Evolutionary conservation across 2,113 vertebrate species (phyloP), one percentile per base, ranked within the genome.

Genomic region (Lonchura striata): DNA sequence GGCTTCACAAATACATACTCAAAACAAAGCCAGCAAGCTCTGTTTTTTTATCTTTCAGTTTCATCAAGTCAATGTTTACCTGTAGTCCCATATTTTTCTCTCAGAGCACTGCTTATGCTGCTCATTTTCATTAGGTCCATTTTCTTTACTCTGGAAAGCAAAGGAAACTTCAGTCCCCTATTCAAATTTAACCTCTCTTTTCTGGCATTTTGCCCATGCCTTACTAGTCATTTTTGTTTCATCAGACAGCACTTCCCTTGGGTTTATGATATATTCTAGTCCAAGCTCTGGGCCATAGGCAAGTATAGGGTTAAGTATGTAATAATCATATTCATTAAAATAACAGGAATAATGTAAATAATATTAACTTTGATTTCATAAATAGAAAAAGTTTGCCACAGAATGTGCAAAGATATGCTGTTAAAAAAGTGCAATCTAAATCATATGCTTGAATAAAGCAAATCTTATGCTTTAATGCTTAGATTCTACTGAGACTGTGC

Each of bases 151-250:
- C 76, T 52, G 35, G 18, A 65, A 88, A 57, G 22, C 28, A 50
- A 57, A 65, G 21, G 11, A 28, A 52, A 9, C 47, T 5, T 4
- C 12, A 42, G 37, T 63, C 23, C 7, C 6, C 65, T 24, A 13
- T 4, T 52, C 0, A 0, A 15, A 35, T 81, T 80, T 47, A 59
- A 31, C 8, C 12, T 54, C 33, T 77, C 11, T 3, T 57, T 84
- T 84, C 47, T 52, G 27, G 4, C 1, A 39, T 80, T 77, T 79
- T 80, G 6, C 3, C 8, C 33, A 13, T 57, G 31, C 1, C 5
- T 39, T 69, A 52, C 5, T 16, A 74, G 39, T 59, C 1, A 15
- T 41, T 86, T 80, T 53, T 63, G 7, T 71, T 88, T 72, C 9
- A 35, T 15, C 12, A 81, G 15, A 7, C 9, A 70, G 2, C 4